Percentiles rank a stretch among this genome's conserved stretches.
Conservation (phyloP, 2,113 vertebrate species). For the Pangasianodon hypophthalmus region DNA sequence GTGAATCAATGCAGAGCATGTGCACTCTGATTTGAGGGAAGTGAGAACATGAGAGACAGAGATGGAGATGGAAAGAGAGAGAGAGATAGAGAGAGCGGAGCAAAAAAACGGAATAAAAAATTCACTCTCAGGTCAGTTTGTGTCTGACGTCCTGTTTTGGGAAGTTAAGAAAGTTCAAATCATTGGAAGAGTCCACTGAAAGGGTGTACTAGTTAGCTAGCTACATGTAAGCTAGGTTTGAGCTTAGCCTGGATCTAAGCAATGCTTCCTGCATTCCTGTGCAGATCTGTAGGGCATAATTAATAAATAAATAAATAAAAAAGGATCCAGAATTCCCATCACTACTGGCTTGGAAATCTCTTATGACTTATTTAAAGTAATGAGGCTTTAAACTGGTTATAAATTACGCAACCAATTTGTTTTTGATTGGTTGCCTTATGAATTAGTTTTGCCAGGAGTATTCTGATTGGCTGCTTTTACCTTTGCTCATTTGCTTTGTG, state of each 20-base stretch:
- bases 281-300: too few relatives aligned
- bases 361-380: too few relatives aligned
- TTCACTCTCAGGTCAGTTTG: not conserved
- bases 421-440: too few relatives aligned
- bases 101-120: not conserved
- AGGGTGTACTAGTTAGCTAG: not conserved
- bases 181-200: not conserved
- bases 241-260: too few relatives aligned
- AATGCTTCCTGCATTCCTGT: too few relatives aligned
- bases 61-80: constrained; percentile 2
- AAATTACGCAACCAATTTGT: too few relatives aligned
- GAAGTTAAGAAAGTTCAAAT: not conserved
- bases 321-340: too few relatives aligned
- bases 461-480: not conserved
- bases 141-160: not conserved
- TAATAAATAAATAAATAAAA: too few relatives aligned
- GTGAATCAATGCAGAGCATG: constrained; percentile 83
- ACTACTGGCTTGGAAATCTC: too few relatives aligned
- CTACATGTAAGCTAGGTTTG: too few relatives aligned
- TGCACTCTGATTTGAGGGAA: constrained; percentile 57
- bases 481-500: too few relatives aligned
- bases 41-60: constrained; percentile 28
- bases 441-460: not conserved
- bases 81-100: not conserved
- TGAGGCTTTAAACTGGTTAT: too few relatives aligned